Base-by-base conservation (phyloP, 2,888 invertebrate species). In the Philaethria dido region DNA sequence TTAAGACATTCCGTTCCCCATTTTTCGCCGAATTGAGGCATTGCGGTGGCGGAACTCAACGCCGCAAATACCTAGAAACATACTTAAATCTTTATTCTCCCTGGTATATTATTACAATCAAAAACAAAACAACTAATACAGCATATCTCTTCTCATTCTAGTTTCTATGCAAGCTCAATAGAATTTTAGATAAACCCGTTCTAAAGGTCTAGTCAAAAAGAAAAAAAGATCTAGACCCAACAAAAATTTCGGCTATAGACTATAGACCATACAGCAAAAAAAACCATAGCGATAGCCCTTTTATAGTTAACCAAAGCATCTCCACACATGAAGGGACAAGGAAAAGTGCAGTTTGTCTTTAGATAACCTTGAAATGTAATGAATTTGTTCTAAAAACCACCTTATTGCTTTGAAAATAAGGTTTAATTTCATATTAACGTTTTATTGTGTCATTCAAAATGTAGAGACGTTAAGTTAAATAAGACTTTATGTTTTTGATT, bases 311-410 rank as follows among this genome's bases (percentile, higher is more conserved):
- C 60, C 60, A 60, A 60, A 60, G 60, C 60, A 60, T 60, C 60
- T 45, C 60, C 33, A 64, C 57, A 69, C 63, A 69, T 66, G 39
- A 73, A 69, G 69, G 64, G 69, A 74, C 63, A 69, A 75, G 75
- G 75, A 74, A 75, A 75, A 75, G 70, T 71, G 68, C 69, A 67
- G 66, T 71, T 69, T 69, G 72, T 73, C 72, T 74, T 74, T 73
- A 74, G 74, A 75, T 73, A 74, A 60, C 75, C 75, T 75, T 75
- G 75, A 74, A 64, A 65, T 25, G 39, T 48, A 45, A 54, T 20
- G 54, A n/a, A 52, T 48, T 59, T 63, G 59, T 42, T 45, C 61
- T 25, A 70, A 70, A 42, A 48, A 47, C n/a, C 16, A 13, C 62
- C 25, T 68, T 70, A 70, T 22, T 3, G n/a, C 4, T n/a, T 6